Base-by-base conservation (phyloP, 1,140 invertebrate genomes). In the Archivesica marissinica region DNA sequence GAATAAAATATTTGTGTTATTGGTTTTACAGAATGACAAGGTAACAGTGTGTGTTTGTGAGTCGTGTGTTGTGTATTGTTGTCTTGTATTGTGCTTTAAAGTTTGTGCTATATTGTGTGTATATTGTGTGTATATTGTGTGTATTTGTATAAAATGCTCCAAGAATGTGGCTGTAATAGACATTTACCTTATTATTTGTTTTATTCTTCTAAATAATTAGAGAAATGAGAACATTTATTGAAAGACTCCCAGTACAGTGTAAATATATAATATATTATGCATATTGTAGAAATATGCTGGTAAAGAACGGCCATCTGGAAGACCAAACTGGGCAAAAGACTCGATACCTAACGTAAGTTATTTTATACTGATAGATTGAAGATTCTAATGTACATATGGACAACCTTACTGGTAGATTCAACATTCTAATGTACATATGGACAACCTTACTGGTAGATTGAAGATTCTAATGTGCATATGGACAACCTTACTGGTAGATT, bases 241-340 rank as follows among this genome's bases (percentile, higher is more conserved):
- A n/a, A n/a, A n/a, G n/a, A n/a, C n/a, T n/a, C n/a, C n/a, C n/a
- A n/a, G n/a, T n/a, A n/a, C n/a, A n/a, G n/a, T n/a, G n/a, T n/a
- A n/a, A n/a, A n/a, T n/a, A n/a, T n/a, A n/a, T n/a, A n/a, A n/a
- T n/a, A n/a, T n/a, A n/a, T n/a, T n/a, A n/a, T 50, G 9, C 9
- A 50, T 20, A 11, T 81, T 81, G n/a, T 75, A 85, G 82, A 41
- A 77, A 38, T 68, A 68, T 56, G 39, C 50, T 35, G 81, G 72
- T 1, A 84, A 76, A 30, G 82, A 78, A 25, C 30, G 33, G 23
- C 72, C 72, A 28, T 54, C 41, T 25, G 82, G 82, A 2, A 64
- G 82, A 70, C 82, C 82, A 17, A 85, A 41, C 44, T 85, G 82
- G 82, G 82, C 52, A 15, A 76, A 66, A 54, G 82, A 78, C 28